Evolutionary conservation across 1,140 invertebrate genomes (phyloP), one percentile per base, ranked within the genome.

Genomic region (Apis mellifera): DNA sequence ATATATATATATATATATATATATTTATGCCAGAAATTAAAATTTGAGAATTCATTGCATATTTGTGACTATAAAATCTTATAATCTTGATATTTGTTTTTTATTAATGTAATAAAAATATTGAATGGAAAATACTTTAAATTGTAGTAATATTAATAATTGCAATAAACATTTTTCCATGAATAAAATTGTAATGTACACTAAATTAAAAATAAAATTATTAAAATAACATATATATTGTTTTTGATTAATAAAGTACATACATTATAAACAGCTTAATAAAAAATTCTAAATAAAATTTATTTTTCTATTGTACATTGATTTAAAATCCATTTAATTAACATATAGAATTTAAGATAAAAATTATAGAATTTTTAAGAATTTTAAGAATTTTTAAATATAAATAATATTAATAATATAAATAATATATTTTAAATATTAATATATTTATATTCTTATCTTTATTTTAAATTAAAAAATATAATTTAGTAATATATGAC

Each of bases 71-170:
- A 74, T 75, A 82, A 50, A 54, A 68, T 66, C 26, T 74, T 75
- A 9, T 21, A 50, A 66, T 55, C 19, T 57, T 59, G 15, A 71
- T 78, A 74, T 65, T 70, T 42, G 59, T 74, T 72, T 59, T 1
- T 62, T 66, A 50, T 57, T 19, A 85, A 82, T 69, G 17, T 72
- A 59, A 17, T 64, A 54, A 70, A 55, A 55, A 57, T 21, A 66
- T 59, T 79, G 23, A 57, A 26, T 73, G n/a, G 57, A 59, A 81
- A 32, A 75, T 82, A 26, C 57, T 42, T 74, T 73, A 83, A 69
- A 55, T 77, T 64, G 59, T 55, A 71, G 15, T 57, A 59, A 65
- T 26, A 42, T 57, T 57, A 55, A 55, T 23, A 54, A 50, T 9
- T 74, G n/a, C 42, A 81, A 66, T 50, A 80, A 50, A 23, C 26